Conservation (phyloP, 1,140 invertebrate species). For the Trichomalopsis sarcophagae region DNA sequence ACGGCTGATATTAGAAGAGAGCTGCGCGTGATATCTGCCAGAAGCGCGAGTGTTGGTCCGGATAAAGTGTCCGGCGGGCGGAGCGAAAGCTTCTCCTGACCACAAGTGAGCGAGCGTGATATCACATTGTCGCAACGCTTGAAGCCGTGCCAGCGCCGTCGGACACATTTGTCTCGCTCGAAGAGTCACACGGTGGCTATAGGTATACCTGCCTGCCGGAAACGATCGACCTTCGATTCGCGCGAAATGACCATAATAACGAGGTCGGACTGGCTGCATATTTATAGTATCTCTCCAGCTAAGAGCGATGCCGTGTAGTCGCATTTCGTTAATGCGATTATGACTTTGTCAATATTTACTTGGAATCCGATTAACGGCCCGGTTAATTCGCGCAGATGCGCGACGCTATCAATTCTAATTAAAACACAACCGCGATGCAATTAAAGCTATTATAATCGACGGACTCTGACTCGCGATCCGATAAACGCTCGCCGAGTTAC, state of each 20-base stretch:
- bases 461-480: background rate
- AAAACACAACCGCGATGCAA: background rate
- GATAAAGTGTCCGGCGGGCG: conserved; percentile 15
- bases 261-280: background rate
- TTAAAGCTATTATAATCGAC: background rate
- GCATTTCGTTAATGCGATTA: background rate
- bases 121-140: conserved; percentile 63
- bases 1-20: conserved; percentile 39
- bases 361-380: background rate
- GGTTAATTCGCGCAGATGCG: background rate
- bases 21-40: background rate
- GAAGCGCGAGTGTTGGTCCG: background rate
- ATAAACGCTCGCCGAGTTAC: background rate
- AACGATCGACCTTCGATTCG: conserved; percentile 57
- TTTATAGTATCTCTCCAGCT: too few relatives aligned
- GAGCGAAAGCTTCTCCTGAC: background rate
- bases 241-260: background rate
- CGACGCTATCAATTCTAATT: background rate
- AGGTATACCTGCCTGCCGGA: background rate
- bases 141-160: conserved; percentile 65
- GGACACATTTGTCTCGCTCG: conserved; percentile 46
- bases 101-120: conserved; percentile 12
- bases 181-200: too few relatives aligned
- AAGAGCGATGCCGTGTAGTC: background rate
- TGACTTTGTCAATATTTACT: conserved; percentile 16